Evolutionary conservation across 2,113 vertebrate species (phyloP).

Genomic region (Loxodonta africana): DNA sequence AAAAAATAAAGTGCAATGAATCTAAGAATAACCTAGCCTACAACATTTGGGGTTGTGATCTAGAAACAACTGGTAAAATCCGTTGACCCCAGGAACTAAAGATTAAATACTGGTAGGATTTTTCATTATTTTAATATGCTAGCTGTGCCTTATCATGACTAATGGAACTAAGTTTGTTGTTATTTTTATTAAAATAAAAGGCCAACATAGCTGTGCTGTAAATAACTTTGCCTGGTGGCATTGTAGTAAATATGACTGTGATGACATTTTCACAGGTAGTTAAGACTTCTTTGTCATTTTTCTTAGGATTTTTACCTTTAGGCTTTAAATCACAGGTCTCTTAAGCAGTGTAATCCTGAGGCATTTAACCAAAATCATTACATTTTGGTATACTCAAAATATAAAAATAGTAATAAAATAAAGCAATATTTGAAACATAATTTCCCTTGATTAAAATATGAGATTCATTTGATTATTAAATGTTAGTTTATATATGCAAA

Average conservation of each 20-base stretch:
- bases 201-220: neutral
- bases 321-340: neutral
- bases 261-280: neutral
- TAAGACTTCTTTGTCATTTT: conserved; percentile 50
- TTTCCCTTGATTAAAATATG: neutral
- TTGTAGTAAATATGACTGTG: conserved; percentile 17
- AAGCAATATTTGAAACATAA: neutral
- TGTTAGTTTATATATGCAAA: neutral
- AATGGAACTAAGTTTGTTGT: neutral
- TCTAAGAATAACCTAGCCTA: neutral
- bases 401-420: conserved; percentile 49
- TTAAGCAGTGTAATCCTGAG: conserved; percentile 43
- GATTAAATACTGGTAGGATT: neutral
- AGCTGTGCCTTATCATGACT: neutral
- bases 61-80: neutral
- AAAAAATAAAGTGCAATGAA: neutral
- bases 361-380: conserved; percentile 44
- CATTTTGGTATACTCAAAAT: neutral
- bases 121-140: neutral
- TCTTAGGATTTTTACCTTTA: conserved; percentile 42
- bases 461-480: neutral
- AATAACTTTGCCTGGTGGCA: neutral
- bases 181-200: conserved; percentile 15
- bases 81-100: neutral
- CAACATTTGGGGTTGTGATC: neutral